Conservation (phyloP, 2,888 invertebrate genomes). For the Scrobipalpa costella region DNA sequence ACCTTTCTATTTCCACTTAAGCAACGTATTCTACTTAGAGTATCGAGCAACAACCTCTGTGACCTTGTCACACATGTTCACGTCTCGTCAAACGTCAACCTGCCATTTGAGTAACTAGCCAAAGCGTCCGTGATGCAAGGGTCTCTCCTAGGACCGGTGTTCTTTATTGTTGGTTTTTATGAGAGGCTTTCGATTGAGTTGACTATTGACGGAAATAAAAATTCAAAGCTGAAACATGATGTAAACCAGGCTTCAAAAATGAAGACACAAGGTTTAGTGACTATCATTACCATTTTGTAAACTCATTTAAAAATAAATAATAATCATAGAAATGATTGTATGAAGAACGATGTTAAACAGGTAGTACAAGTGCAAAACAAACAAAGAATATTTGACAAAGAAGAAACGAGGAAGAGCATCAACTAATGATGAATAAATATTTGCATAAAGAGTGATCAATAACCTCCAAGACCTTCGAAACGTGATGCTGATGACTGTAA, state of each 20-base stretch:
- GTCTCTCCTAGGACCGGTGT: neutral
- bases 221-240: no score
- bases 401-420: neutral
- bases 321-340: no score
- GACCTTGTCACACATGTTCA: conserved; percentile 27
- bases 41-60: conserved; percentile 24
- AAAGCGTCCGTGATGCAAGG: neutral
- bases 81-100: neutral
- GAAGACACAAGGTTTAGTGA: no score
- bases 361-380: no score
- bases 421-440: neutral
- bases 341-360: no score
- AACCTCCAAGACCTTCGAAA: neutral
- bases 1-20: neutral
- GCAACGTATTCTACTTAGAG: neutral
- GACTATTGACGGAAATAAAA: no score
- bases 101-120: conserved; percentile 16
- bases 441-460: neutral
- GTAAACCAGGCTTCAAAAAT: no score
- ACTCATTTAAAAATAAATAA: no score
- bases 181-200: neutral
- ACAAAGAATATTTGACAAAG: neutral
- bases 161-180: neutral
- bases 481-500: neutral
- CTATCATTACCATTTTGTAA: no score